A percentile compares a stretch with the other conserved stretches of the same genome.
Evolutionary conservation across 1,140 invertebrate genomes (phyloP).

Genomic region (Anthonomus grandis): DNA sequence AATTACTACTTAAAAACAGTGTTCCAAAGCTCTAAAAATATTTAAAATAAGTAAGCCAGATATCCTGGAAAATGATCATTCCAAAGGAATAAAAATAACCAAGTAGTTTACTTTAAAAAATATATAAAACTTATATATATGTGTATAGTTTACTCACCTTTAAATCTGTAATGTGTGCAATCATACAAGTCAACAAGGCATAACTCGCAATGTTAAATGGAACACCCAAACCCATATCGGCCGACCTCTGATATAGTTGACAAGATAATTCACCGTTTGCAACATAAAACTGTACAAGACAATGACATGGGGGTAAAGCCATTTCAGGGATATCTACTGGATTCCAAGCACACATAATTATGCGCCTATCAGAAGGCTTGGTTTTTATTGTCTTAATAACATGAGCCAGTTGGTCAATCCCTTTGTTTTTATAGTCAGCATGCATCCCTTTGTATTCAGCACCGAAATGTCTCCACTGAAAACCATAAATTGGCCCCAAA

Average conservation of each 20-base stretch:
- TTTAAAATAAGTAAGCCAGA: too few relatives aligned
- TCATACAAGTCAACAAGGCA: constrained; percentile 91
- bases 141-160: too few relatives aligned
- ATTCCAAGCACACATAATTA: constrained; percentile 97
- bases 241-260: constrained; percentile 94
- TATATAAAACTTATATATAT: background rate
- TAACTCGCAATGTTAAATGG: constrained; percentile 99
- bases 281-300: constrained; percentile 94
- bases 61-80: too few relatives aligned
- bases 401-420: constrained; percentile 87
- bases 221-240: constrained; percentile 96
- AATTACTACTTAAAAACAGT: too few relatives aligned
- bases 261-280: constrained; percentile 79
- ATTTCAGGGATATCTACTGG: constrained; percentile 83
- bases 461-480: constrained; percentile 99
- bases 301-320: constrained; percentile 97
- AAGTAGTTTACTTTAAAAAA: too few relatives aligned
- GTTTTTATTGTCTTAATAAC: constrained; percentile 82
- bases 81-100: too few relatives aligned
- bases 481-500: constrained; percentile 97
- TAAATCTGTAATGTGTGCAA: constrained; percentile 89
- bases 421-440: constrained; percentile 81
- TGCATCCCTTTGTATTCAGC: constrained; percentile 85
- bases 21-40: too few relatives aligned
- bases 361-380: constrained; percentile 82